Evolutionary conservation across 2,888 invertebrate genomes (phyloP), one percentile per base, ranked within the genome.

Genomic region (Tachina grossa): DNA sequence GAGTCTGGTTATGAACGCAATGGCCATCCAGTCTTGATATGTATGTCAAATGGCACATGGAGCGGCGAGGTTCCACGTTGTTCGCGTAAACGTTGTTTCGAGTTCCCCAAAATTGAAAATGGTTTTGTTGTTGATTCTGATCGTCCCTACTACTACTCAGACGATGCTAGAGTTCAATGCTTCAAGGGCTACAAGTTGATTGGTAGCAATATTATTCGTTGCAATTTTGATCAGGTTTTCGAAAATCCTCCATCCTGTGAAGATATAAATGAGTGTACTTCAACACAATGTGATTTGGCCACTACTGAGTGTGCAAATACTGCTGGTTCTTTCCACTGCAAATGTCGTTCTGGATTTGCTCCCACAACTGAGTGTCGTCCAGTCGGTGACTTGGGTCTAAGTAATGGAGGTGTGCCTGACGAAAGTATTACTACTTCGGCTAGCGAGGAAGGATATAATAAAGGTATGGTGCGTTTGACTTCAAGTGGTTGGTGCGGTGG

Each of bases 11-110:
- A 97, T 90, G 95, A 97, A 77, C 94, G 98, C 88, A 95, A 95
- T 88, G 98, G 98, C 45, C 96, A 97, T 90, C 98, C 98, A 16
- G 98, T 98, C 5, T 95, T 98, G 57, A 95, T 97, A 51, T 98
- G 98, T 92, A 98, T 98, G 97, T 98, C 97, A 90, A 98, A 98
- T 90, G 98, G 98, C 71, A 97, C 98, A 11, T 98, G 98, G 98
- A 98, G 98, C 83, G 97, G 97, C 83, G 95, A 96, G 88, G 97
- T 98, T 6, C 98, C 98, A 1, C 95, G 95, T 8, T 98, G 98
- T 92, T 95, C 97, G 49, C 95, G 97, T 93, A 93, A 93, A 80
- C 91, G 91, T 13, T 93, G 93, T 86, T 90, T 89, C 69, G 91
- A 94, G 93, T 95, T 97, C 90, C 97, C 97, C 0, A 95, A 95